phyloP scores from a whole-genome alignment of 2,888 invertebrate species.

The Cyclophora punctaria region DNA sequence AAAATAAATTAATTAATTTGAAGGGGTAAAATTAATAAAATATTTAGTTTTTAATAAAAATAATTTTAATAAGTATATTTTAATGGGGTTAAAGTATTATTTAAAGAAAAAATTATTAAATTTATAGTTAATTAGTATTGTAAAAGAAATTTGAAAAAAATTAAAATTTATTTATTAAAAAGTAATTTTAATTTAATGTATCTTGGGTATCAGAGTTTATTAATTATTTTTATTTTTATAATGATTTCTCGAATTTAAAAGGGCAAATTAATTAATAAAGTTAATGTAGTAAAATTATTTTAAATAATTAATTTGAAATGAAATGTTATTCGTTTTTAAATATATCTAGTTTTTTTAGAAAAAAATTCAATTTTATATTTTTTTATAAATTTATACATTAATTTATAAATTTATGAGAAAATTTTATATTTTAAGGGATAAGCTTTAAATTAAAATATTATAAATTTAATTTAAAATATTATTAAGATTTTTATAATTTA shows the following conservation, averaged over 20 bases:
- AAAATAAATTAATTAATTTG: constrained; percentile 53
- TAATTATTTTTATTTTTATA: constrained; percentile 51
- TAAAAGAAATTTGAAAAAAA: constrained; percentile 68
- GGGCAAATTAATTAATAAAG: constrained; percentile 74
- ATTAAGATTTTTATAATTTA: constrained; percentile 70
- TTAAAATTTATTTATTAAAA: constrained; percentile 60
- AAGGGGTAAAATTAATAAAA: constrained; percentile 45
- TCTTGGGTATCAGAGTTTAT: constrained; percentile 84
- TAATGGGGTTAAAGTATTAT: constrained; percentile 61
- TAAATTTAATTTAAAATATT: constrained; percentile 24
- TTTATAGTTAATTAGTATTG: constrained; percentile 76
- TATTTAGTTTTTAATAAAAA: constrained; percentile 56
- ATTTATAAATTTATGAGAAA: constrained; percentile 31
- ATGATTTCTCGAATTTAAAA: constrained; percentile 77
- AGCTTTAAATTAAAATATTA: constrained; percentile 76
- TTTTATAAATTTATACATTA: constrained; percentile 33
- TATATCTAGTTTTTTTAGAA: constrained; percentile 81
- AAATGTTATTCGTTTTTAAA: constrained; percentile 79
- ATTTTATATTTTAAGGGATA: constrained; percentile 74
- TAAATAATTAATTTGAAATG: constrained; percentile 76
- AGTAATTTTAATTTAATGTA: constrained; percentile 77
- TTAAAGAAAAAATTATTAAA: constrained; percentile 65
- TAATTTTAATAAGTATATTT: constrained; percentile 52
- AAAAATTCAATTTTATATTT: constrained; percentile 70
- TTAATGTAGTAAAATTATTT: constrained; percentile 78